phyloP scores from a whole-genome alignment of 2,113 vertebrate genomes.

The Sorex araneus region DNA sequence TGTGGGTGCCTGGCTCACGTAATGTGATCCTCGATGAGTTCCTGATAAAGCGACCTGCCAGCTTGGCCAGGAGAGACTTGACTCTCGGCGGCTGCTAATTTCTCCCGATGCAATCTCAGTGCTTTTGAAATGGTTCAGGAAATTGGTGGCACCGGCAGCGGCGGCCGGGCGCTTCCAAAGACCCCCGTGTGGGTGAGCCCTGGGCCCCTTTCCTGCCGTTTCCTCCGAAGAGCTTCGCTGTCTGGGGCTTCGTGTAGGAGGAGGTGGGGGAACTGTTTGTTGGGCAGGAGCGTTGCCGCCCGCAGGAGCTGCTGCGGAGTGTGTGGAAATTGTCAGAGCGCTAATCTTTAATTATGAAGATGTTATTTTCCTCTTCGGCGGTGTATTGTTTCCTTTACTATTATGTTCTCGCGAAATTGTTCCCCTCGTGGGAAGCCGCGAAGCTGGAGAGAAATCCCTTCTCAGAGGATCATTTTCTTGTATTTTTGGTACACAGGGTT shows the following conservation, averaged over 20 bases:
- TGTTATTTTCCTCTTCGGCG: conserved; percentile 51
- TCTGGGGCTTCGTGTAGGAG: no score
- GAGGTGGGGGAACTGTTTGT: no score
- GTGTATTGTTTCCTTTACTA: conserved; percentile 65
- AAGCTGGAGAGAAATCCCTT: conserved; percentile 68
- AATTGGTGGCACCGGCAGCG: not conserved
- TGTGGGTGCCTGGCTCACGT: conserved; percentile 8
- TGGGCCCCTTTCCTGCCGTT: no score
- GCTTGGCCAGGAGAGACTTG: not conserved
- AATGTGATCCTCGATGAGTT: not conserved
- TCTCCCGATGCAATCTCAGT: not conserved
- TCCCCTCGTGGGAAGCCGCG: conserved; percentile 63
- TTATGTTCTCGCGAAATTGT: conserved; percentile 42
- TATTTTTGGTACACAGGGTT: conserved; percentile 6
- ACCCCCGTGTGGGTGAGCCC: not conserved
- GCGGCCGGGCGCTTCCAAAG: no score
- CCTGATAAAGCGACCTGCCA: not conserved
- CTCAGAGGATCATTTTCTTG: conserved; percentile 63
- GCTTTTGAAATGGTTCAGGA: not conserved
- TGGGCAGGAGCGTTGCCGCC: no score
- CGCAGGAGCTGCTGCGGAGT: no score
- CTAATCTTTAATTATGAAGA: conserved; percentile 71
- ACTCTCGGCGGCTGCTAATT: not conserved
- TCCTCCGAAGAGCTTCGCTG: no score
- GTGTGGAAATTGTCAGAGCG: conserved; percentile 38